Base-by-base conservation (phyloP, 2,797 vertebrate genomes). In the Miichthys miiuy region DNA sequence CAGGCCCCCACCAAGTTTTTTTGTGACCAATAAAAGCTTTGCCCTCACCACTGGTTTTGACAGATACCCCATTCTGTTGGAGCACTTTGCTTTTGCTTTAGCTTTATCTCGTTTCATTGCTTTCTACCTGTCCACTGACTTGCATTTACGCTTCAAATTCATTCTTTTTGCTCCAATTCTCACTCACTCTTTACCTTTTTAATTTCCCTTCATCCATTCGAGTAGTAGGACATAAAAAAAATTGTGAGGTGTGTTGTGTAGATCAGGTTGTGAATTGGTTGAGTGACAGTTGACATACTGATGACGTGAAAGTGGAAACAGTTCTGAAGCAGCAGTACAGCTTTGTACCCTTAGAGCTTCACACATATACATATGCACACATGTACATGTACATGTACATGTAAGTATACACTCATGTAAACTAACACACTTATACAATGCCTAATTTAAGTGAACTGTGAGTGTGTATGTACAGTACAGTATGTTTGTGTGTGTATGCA, bases 1-100 rank as follows among this genome's bases (percentile, higher is more conserved):
- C 92, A 78, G 56, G 90, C 88, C 88, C 88, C 89, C 87, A 90
- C 84, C 84, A 89, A 87, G 76, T 74, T 78, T 66, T 65, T 76
- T 61, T 79, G 54, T 38, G 62, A 81, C 86, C 89, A 91, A 85
- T 89, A 74, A 77, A 77, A 80, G 75, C 83, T 58, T 79, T 72
- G 85, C 75, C 70, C 80, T 87, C 64, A 70, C 77, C 38, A 16
- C 52, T 68, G 48, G 54, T 85, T 91, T 85, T 81, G 81, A 92
- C 77, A 77, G 78, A 90, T 86, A 73, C 68, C 70, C 54, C 66
- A 48, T 69, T 87, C 81, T 87, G 67, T 80, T 50, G 57, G 54
- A 86, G 56, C 82, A 76, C 75, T 86, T 87, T 84, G 61, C 86
- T 86, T 89, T 81, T 80, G 47, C 73, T 78, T 78, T 58, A 56